Conservation (phyloP, 2,888 invertebrate genomes). For the Melieria crassipennis region DNA sequence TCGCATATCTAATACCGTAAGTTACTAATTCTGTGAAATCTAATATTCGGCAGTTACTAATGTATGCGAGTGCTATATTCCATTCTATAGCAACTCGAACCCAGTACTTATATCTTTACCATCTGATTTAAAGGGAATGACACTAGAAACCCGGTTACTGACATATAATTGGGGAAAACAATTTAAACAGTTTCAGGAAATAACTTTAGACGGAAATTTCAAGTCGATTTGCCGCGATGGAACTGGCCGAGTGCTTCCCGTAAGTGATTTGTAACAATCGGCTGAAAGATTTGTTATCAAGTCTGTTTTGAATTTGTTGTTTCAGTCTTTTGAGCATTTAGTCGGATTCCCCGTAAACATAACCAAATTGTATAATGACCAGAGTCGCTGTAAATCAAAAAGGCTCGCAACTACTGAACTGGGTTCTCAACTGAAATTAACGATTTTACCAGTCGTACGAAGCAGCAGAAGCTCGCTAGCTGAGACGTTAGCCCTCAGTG, state of each 20-base stretch:
- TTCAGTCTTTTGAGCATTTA: slow-evolving; percentile 49
- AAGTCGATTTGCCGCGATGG: slow-evolving; percentile 72
- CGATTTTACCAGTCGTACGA: slow-evolving; percentile 62
- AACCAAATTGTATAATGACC: slow-evolving; percentile 46
- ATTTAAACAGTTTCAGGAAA: slow-evolving; percentile 72
- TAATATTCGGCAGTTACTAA: not conserved
- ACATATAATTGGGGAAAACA: slow-evolving; percentile 74
- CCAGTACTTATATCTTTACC: slow-evolving; percentile 74
- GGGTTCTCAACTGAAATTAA: slow-evolving; percentile 67
- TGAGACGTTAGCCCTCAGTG: slow-evolving; percentile 69
- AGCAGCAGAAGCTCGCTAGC: slow-evolving; percentile 70
- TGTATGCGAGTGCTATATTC: slow-evolving; percentile 1
- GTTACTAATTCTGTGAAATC: slow-evolving; percentile 54
- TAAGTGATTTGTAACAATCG: not conserved
- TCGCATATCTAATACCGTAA: slow-evolving; percentile 73
- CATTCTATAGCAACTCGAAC: slow-evolving; percentile 68
- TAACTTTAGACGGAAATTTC: slow-evolving; percentile 71
- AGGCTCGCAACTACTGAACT: slow-evolving; percentile 52
- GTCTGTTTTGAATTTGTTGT: slow-evolving; percentile 1
- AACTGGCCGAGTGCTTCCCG: not conserved
- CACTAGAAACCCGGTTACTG: slow-evolving; percentile 71
- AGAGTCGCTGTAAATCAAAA: slow-evolving; percentile 47
- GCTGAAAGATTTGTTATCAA: not conserved
- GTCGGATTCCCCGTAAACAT: slow-evolving; percentile 50
- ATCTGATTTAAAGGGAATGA: slow-evolving; percentile 71